Base-by-base conservation (phyloP, 2,797 vertebrate genomes). In the Urophycis tenuis region DNA sequence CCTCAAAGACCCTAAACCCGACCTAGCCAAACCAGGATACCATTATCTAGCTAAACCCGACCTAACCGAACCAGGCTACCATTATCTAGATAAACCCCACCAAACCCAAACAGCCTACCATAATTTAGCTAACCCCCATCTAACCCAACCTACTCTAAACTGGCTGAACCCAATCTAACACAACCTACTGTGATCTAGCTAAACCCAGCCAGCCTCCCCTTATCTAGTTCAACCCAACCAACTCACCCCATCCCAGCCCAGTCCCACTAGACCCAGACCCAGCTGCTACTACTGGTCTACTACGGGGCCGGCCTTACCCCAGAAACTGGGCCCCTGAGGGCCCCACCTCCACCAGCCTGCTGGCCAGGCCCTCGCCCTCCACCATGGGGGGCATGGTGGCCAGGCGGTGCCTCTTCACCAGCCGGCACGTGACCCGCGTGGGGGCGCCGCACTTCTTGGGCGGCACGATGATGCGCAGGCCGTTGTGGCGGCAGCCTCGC, bases 341-440 rank as follows among this genome's bases (percentile, higher is more conserved):
- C 78, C 97, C 98, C 4, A 98, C 97, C 93, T 99, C 97, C 0
- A 99, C 96, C 70, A 99, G 87, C 79, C 97, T 93, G 90, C 96
- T 98, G 81, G 97, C 95, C 85, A 96, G 92, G 29, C 98, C 97
- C 78, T 99, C 98, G 3, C 95, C 96, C 88, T 99, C 97, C 75
- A 99, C 95, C 95, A 98, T 95, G 0, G 98, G 98, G 3, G 98
- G 97, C 96, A 99, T 97, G 74, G 96, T 95, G 32, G 98, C 97
- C 90, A 99, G 90, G 22, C 98, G 89, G 87, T 99, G 97, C 74
- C 97, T 94, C 80, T 99, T 99, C 78, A 99, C 98, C 85, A 99
- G 89, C 1, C 98, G 94, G 83, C 98, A 99, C 0, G 98, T 99
- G 80, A 99, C 95, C 17, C 98, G 93, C 0, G 98, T 99, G 0